Percentiles rank a stretch among this genome's conserved stretches.
phyloP scores from a whole-genome alignment of 1,140 invertebrate genomes.

The Drosophila novamexicana region DNA sequence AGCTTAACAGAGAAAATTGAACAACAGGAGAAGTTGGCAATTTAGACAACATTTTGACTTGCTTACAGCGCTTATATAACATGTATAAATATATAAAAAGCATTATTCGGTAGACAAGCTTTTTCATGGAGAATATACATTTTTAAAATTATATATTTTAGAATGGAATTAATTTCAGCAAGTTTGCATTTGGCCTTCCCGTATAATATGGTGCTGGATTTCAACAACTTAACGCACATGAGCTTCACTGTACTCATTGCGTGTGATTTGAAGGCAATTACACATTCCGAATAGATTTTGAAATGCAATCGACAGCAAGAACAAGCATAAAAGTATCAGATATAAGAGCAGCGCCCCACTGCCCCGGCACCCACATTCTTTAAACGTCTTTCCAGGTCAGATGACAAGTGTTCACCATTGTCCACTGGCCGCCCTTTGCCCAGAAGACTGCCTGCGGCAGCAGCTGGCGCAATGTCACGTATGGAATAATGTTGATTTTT shows the following conservation, averaged over 20 bases:
- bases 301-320: constrained; percentile 35
- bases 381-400: constrained; percentile 17
- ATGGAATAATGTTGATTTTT: constrained; percentile 48
- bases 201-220: background rate
- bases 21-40: no score
- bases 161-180: no score
- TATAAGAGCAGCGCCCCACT: background rate
- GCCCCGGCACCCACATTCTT: constrained; percentile 9
- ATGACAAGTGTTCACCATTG: constrained; percentile 24
- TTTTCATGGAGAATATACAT: no score
- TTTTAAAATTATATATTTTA: no score
- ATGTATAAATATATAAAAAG: no score
- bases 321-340: background rate
- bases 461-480: constrained; percentile 40
- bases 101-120: no score
- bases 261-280: constrained; percentile 38
- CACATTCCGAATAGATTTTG: constrained; percentile 27
- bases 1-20: no score
- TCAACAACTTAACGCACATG: background rate
- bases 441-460: background rate
- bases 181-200: background rate
- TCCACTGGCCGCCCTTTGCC: background rate
- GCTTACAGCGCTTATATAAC: no score
- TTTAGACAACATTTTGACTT: no score
- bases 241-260: background rate